Evolutionary conservation across 1,140 invertebrate species (phyloP).

Genomic region (Conus betulinus): DNA sequence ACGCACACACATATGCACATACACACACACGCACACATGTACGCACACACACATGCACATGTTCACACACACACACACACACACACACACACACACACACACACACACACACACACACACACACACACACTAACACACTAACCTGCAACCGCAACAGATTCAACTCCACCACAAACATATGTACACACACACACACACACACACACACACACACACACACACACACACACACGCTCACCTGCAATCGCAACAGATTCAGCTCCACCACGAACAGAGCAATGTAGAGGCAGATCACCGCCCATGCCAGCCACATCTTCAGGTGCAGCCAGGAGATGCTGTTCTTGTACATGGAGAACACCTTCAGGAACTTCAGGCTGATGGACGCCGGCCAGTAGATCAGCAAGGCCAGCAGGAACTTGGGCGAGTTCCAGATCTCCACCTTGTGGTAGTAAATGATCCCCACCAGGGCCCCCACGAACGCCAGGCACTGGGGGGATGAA

Average conservation of each 20-base stretch:
- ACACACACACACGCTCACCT: conserved; percentile 52
- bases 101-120: background rate
- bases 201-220: too few relatives aligned
- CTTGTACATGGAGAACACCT: conserved; percentile 61
- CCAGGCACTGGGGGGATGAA: conserved; percentile 61
- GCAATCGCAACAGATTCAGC: conserved; percentile 61
- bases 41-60: too few relatives aligned
- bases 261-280: conserved; percentile 61
- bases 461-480: conserved; percentile 58
- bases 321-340: conserved; percentile 61
- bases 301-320: conserved; percentile 65
- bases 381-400: conserved; percentile 66
- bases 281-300: conserved; percentile 64
- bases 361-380: conserved; percentile 62
- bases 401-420: conserved; percentile 66
- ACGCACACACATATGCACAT: too few relatives aligned
- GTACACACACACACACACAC: too few relatives aligned
- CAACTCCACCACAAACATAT: background rate
- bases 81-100: background rate
- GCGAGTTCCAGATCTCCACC: conserved; percentile 73
- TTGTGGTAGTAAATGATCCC: conserved; percentile 71
- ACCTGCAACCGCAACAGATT: background rate
- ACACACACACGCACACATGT: too few relatives aligned
- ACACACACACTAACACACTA: background rate
- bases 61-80: too few relatives aligned